These are phyloP conservation scores for Palaemon carinicauda DNA, from an alignment of 1,140 invertebrate species.

Conservation along the genomic window DNA sequence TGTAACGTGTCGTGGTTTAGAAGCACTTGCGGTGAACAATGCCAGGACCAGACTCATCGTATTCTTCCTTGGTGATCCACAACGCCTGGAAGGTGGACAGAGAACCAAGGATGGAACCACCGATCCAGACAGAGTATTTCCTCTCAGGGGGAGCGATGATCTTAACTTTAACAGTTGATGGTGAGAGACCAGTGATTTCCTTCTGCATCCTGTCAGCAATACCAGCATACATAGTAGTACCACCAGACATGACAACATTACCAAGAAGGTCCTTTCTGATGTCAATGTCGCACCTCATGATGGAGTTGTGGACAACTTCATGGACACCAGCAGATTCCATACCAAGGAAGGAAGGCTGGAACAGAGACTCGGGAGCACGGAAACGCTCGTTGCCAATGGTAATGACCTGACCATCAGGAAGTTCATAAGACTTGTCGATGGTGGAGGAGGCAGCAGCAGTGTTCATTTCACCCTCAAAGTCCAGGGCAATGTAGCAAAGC, in stretches of 20 bases:
- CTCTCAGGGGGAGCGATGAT: not conserved
- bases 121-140: constrained; percentile 5
- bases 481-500: constrained; percentile 12
- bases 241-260: not conserved
- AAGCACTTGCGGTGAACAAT: not conserved
- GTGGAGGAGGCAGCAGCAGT: not conserved
- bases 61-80: not conserved
- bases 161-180: not conserved
- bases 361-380: constrained; percentile 95
- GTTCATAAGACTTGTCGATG: constrained; percentile 73
- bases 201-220: constrained; percentile 16
- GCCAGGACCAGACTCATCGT: not conserved
- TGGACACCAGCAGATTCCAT: constrained; percentile 73
- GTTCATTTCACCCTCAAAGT: constrained; percentile 19
- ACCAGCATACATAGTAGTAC: constrained; percentile 1
- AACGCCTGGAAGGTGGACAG: not conserved
- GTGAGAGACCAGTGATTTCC: not conserved
- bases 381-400: constrained; percentile 96
- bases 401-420: constrained; percentile 92
- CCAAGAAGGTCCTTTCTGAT: not conserved
- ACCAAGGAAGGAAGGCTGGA: constrained; percentile 94
- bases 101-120: not conserved
- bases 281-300: constrained; percentile 7
- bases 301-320: not conserved
- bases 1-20: not conserved